Conservation (phyloP, 2,888 invertebrate genomes). For the Cataglyphis livida region DNA sequence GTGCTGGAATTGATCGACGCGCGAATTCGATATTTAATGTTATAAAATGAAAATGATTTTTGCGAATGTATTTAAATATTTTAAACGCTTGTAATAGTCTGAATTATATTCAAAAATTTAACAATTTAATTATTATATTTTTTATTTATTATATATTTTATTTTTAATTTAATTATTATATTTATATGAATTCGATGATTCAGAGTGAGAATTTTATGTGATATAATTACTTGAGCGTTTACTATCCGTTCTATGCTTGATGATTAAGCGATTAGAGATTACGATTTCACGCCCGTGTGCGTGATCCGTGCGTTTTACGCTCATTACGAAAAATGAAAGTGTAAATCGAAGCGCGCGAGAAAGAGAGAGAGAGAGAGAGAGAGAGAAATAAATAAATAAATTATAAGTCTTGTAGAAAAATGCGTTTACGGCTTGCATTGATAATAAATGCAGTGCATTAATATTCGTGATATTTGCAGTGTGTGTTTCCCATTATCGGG, state of each 20-base stretch:
- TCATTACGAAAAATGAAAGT: constrained; percentile 59
- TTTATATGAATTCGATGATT: not conserved
- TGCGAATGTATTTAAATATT: not conserved
- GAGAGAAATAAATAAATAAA: not conserved
- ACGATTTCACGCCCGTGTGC: constrained; percentile 51
- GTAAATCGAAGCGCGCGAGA: constrained; percentile 9
- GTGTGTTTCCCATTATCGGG: constrained; percentile 39
- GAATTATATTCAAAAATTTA: not conserved
- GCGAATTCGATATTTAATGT: not conserved
- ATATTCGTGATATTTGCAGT: constrained; percentile 28
- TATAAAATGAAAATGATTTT: not conserved
- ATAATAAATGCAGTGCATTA: constrained; percentile 38
- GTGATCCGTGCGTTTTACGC: constrained; percentile 47
- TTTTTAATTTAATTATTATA: not conserved
- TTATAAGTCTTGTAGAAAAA: not conserved
- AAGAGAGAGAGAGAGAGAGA: not conserved
- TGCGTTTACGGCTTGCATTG: not conserved
- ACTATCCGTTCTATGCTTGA: constrained; percentile 4
- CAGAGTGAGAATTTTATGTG: not conserved
- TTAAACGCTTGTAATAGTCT: not conserved
- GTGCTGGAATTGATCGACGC: not conserved
- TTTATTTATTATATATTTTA: too few relatives aligned
- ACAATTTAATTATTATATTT: not conserved
- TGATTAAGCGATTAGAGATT: constrained; percentile 50
- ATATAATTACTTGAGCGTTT: constrained; percentile 24